A percentile compares a stretch with the other conserved stretches of the same genome.
Conservation (phyloP, 35 echinoderm and acorn worm species). For the Strongylocentrotus purpuratus region DNA sequence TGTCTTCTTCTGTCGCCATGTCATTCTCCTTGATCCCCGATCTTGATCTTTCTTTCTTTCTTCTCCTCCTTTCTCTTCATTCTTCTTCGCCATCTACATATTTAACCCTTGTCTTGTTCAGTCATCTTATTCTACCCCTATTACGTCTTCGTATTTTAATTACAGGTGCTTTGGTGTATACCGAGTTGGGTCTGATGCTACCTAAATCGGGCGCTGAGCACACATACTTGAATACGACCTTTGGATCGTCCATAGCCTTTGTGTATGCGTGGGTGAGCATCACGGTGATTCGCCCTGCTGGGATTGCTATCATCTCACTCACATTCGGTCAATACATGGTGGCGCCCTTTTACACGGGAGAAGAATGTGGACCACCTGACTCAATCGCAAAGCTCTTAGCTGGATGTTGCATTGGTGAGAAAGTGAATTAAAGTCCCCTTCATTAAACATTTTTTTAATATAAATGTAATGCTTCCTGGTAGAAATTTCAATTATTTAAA, state of each 20-base stretch:
- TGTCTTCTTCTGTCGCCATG: no score
- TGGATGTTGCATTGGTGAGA: slow-evolving; percentile 44
- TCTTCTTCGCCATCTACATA: no score
- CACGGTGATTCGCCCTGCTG: slow-evolving; percentile 27
- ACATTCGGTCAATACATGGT: slow-evolving; percentile 52
- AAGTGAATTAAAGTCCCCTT: neutral
- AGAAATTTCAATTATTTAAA: no score
- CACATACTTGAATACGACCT: slow-evolving; percentile 49
- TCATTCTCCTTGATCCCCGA: no score
- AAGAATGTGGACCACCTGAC: slow-evolving; percentile 36
- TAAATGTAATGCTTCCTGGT: no score
- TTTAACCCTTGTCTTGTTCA: no score
- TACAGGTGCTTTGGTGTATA: slow-evolving; percentile 51
- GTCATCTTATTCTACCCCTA: no score
- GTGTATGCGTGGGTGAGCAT: slow-evolving; percentile 46
- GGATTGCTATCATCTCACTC: slow-evolving; percentile 45
- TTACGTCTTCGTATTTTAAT: neutral
- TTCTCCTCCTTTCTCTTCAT: no score
- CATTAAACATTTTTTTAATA: no score
- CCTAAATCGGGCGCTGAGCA: slow-evolving; percentile 50
- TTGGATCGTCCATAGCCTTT: slow-evolving; percentile 46
- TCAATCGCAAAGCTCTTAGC: slow-evolving; percentile 31
- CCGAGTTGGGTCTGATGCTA: slow-evolving; percentile 57
- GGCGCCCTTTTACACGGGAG: slow-evolving; percentile 38
- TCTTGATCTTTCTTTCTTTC: no score